phyloP scores from a whole-genome alignment of 2,797 vertebrate genomes.

The Gallinago nigripennis region DNA sequence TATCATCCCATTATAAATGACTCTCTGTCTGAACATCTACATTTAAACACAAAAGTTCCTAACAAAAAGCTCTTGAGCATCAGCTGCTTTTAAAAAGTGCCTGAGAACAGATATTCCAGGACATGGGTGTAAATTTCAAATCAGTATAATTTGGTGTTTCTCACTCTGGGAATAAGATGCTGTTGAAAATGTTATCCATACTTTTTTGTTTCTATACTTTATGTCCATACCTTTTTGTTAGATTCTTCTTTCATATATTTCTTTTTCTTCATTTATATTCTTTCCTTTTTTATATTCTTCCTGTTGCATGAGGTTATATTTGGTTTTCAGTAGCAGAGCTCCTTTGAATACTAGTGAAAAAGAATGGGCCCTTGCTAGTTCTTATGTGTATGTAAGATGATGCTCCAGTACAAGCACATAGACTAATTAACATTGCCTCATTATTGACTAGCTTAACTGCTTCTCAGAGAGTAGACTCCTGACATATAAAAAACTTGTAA shows the following conservation, averaged over 20 bases:
- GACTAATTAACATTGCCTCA: neutral
- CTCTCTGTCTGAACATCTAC: neutral
- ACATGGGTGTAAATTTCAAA: neutral
- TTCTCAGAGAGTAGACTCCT: neutral
- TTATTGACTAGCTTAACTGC: neutral
- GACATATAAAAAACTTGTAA: neutral
- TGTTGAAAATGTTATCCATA: neutral
- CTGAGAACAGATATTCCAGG: neutral
- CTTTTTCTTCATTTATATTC: neutral
- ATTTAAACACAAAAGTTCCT: neutral
- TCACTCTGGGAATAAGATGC: neutral
- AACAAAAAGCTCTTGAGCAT: neutral
- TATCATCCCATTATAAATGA: neutral
- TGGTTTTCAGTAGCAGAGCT: neutral
- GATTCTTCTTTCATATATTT: neutral
- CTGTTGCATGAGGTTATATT: neutral
- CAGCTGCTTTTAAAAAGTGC: neutral
- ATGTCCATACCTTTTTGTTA: neutral
- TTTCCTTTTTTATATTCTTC: neutral
- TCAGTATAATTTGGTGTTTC: neutral
- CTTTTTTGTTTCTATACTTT: neutral
- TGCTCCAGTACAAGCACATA: neutral
- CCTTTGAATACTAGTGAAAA: neutral
- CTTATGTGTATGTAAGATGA: neutral
- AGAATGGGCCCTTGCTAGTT: neutral